These are phyloP conservation scores for Drosophila hawaiiensis DNA, from an alignment of 2,888 invertebrate genomes.

Conservation along the genomic window DNA sequence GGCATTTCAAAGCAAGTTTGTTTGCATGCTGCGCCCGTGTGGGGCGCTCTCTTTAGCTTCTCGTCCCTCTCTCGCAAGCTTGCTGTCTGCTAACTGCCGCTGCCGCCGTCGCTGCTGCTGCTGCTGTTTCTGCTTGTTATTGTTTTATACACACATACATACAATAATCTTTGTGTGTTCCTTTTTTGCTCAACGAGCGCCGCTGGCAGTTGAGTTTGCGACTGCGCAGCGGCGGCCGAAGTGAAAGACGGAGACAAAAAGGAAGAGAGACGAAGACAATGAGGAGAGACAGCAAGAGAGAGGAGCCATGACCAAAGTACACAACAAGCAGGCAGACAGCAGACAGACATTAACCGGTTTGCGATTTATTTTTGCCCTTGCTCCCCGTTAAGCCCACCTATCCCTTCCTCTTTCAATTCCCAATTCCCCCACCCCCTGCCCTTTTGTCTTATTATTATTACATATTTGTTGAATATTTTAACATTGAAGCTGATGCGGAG, in stretches of 20 bases:
- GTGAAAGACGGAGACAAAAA: constrained; percentile 23
- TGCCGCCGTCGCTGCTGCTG: constrained; percentile 26
- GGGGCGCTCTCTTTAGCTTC: constrained; percentile 34
- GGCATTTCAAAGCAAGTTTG: constrained; percentile 71
- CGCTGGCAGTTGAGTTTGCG: constrained; percentile 65
- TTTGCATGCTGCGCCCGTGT: constrained; percentile 66
- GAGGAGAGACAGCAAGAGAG: constrained; percentile 5
- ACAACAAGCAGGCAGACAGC: constrained; percentile 27
- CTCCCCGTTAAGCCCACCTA: constrained; percentile 27
- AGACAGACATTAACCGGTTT: constrained; percentile 65
- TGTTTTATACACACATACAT: constrained; percentile 36
- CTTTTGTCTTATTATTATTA: constrained; percentile 61
- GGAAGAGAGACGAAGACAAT: constrained; percentile 3
- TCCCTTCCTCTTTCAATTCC: background rate
- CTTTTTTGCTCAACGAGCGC: constrained; percentile 70
- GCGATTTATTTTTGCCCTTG: constrained; percentile 77
- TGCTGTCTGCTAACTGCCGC: constrained; percentile 27
- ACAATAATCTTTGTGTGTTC: constrained; percentile 44
- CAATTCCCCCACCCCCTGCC: constrained; percentile 13
- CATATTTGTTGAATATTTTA: constrained; percentile 73
- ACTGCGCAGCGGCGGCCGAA: constrained; percentile 60
- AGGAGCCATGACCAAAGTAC: constrained; percentile 31
- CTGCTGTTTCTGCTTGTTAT: constrained; percentile 53
- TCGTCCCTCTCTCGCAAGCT: constrained; percentile 26
- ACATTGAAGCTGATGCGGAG: constrained; percentile 45